Conservation (phyloP, 2,797 vertebrate species). For the Balearica regulorum region DNA sequence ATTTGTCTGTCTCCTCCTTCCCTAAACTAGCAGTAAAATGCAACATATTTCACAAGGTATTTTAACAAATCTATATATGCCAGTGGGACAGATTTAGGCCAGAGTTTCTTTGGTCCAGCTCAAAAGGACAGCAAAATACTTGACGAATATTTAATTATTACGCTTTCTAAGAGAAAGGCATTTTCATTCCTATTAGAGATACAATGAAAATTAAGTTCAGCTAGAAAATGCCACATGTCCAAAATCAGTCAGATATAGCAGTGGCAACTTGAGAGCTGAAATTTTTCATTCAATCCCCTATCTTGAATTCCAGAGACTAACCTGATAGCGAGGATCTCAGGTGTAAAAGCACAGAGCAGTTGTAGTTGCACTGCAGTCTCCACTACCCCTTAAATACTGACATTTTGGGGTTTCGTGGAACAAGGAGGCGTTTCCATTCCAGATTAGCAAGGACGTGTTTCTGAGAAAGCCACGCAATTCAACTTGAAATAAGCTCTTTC, state of each 20-base stretch:
- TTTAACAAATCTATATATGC: neutral
- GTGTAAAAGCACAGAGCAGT: neutral
- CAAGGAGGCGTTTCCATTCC: neutral
- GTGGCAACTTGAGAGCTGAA: neutral
- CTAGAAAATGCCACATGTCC: neutral
- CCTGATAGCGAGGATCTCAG: neutral
- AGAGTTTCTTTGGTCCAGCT: neutral
- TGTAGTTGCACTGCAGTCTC: neutral
- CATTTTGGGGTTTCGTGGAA: neutral
- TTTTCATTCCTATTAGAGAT: neutral
- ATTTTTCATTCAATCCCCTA: neutral
- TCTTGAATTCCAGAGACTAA: neutral
- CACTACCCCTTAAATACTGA: neutral
- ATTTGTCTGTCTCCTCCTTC: neutral
- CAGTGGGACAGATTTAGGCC: neutral
- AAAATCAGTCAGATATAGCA: neutral
- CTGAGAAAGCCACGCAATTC: conserved; percentile 24
- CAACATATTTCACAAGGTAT: neutral
- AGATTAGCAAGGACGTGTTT: neutral
- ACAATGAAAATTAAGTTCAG: neutral
- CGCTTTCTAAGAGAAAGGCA: neutral
- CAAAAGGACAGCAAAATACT: neutral
- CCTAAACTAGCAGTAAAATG: neutral
- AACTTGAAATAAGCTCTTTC: conserved; percentile 10
- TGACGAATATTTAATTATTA: neutral